These are phyloP conservation scores for Parelbella ahira DNA, from an alignment of 2,888 invertebrate genomes.

Conservation along the genomic window DNA sequence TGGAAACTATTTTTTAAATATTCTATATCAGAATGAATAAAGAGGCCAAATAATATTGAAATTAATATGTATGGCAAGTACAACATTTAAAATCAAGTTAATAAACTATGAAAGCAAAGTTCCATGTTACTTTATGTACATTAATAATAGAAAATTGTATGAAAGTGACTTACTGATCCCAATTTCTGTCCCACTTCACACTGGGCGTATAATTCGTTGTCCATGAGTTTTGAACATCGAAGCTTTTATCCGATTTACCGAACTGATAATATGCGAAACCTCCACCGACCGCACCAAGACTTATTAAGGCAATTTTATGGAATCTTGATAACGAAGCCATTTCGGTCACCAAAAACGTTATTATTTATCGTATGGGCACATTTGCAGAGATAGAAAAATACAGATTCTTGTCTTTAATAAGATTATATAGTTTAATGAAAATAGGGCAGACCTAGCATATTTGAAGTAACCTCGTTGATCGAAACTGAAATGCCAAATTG, in stretches of 20 bases:
- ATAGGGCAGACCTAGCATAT: conserved; percentile 9
- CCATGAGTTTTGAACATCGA: conserved; percentile 83
- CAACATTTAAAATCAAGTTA: too few species aligned
- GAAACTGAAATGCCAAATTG: too few species aligned
- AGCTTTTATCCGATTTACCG: conserved; percentile 63
- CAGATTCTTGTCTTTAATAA: conserved; percentile 14
- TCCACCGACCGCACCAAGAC: conserved; percentile 84
- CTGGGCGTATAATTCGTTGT: conserved; percentile 84
- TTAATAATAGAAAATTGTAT: too few species aligned
- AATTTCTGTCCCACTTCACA: conserved; percentile 91
- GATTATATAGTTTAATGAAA: conserved; percentile 4
- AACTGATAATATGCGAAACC: conserved; percentile 82
- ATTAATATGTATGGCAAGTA: too few species aligned
- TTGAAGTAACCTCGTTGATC: too few species aligned
- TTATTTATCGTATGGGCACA: too few species aligned
- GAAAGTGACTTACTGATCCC: conserved; percentile 94
- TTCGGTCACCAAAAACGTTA: too few species aligned
- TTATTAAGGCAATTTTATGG: conserved; percentile 78
- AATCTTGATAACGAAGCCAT: conserved; percentile 81
- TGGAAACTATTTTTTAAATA: background rate
- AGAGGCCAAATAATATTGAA: too few species aligned
- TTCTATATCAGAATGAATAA: too few species aligned
- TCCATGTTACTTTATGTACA: too few species aligned
- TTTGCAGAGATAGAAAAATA: conserved; percentile 8
- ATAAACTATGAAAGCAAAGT: too few species aligned